Evolutionary conservation across 2,797 vertebrate species (phyloP).

Genomic region (Crocidura indochinensis): DNA sequence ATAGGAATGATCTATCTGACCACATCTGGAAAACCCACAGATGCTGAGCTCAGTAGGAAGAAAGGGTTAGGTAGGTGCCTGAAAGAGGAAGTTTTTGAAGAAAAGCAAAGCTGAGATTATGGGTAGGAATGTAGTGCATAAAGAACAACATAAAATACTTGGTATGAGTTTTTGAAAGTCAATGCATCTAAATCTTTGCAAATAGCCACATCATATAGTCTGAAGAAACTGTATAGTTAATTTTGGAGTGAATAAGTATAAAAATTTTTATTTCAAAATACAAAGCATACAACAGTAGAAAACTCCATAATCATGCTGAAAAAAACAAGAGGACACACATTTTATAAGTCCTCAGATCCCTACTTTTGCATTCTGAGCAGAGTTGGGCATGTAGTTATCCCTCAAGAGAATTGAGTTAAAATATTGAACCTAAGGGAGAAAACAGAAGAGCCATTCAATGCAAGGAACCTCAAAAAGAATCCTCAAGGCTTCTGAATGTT

Average conservation of each 20-base stretch:
- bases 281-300: not conserved
- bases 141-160: not conserved
- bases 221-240: constrained; percentile 38
- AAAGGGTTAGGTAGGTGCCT: not conserved
- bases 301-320: constrained; percentile 18
- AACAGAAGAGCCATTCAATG: not conserved
- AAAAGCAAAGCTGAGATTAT: not conserved
- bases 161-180: not conserved
- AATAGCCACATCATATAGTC: not conserved
- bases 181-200: not conserved
- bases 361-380: constrained; percentile 24
- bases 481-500: constrained; percentile 47
- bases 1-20: not conserved
- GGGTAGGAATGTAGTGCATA: not conserved
- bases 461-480: constrained; percentile 49
- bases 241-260: not conserved
- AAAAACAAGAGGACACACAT: not conserved
- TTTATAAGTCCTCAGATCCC: not conserved
- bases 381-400: not conserved
- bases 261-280: constrained; percentile 47
- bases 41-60: not conserved
- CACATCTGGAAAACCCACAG: fast-evolving
- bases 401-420: constrained; percentile 58
- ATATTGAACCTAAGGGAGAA: constrained; percentile 64
- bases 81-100: not conserved